phyloP scores from a whole-genome alignment of 2,888 invertebrate species.

The Trissoscelio sp. region DNA sequence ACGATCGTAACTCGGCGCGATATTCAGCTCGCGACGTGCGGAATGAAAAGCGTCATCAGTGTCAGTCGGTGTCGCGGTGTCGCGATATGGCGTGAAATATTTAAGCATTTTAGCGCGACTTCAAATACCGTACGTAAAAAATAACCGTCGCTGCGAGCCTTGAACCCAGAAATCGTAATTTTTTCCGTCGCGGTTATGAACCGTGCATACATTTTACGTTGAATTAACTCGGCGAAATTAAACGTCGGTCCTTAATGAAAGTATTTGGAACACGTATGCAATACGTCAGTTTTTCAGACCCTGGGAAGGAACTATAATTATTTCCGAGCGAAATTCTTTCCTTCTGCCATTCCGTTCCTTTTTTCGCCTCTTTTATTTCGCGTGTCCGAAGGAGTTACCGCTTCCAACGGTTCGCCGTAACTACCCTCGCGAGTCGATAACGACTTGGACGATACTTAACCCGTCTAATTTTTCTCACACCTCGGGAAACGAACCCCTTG shows the following conservation, averaged over 20 bases:
- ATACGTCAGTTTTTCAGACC: constrained; percentile 57
- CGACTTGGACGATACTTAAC: constrained; percentile 71
- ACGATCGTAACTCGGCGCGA: constrained; percentile 52
- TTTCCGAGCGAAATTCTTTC: constrained; percentile 59
- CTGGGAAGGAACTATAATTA: constrained; percentile 46
- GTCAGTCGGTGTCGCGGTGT: constrained; percentile 50
- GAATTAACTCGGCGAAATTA: constrained; percentile 66
- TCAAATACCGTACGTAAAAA: constrained; percentile 58
- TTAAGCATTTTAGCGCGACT: constrained; percentile 66
- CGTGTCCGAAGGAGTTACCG: constrained; percentile 58
- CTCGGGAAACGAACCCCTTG: constrained; percentile 26
- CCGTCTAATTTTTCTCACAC: constrained; percentile 70
- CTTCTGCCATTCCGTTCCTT: constrained; percentile 38
- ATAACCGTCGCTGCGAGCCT: constrained; percentile 27
- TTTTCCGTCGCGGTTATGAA: constrained; percentile 51
- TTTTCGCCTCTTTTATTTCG: constrained; percentile 60
- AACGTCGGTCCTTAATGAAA: constrained; percentile 64
- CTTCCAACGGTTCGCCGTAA: constrained; percentile 43
- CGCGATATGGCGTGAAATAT: constrained; percentile 61
- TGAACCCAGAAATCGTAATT: constrained; percentile 43
- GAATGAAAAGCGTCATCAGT: constrained; percentile 66
- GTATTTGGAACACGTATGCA: constrained; percentile 65
- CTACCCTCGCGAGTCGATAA: constrained; percentile 71
- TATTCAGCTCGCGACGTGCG: constrained; percentile 55
- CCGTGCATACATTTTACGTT: constrained; percentile 58